Evolutionary conservation across 2,888 invertebrate genomes (phyloP).

Genomic region (Lithophane semibrunnea): DNA sequence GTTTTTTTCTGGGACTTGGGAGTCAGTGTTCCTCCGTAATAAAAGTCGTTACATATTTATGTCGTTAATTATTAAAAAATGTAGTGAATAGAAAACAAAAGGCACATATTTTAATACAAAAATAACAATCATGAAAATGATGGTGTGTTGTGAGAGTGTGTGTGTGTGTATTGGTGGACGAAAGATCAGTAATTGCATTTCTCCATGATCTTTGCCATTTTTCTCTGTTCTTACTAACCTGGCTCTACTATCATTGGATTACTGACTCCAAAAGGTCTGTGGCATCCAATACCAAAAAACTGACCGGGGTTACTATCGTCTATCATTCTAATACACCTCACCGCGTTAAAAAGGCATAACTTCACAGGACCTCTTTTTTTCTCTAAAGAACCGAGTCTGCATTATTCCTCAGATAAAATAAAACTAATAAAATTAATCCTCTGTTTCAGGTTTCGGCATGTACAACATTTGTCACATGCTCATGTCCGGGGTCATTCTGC

Average conservation of each 20-base stretch:
- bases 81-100: too few relatives aligned
- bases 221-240: background rate
- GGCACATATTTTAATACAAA: too few relatives aligned
- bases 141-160: too few relatives aligned
- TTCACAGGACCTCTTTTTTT: background rate
- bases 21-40: too few relatives aligned
- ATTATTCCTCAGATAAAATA: background rate
- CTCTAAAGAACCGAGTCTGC: too few relatives aligned
- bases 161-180: too few relatives aligned
- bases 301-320: background rate
- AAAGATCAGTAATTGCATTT: background rate
- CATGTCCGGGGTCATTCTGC: conserved; percentile 91
- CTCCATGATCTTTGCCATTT: background rate
- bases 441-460: conserved; percentile 89
- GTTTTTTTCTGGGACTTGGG: too few relatives aligned
- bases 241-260: background rate
- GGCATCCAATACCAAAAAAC: background rate
- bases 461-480: conserved; percentile 91
- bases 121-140: too few relatives aligned
- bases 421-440: background rate
- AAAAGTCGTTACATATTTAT: too few relatives aligned
- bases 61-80: too few relatives aligned
- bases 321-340: background rate
- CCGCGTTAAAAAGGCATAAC: background rate
- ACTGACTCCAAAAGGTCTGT: background rate